Evolutionary conservation across 2,113 vertebrate species (phyloP).

Genomic region (Ginglymostoma cirratum): DNA sequence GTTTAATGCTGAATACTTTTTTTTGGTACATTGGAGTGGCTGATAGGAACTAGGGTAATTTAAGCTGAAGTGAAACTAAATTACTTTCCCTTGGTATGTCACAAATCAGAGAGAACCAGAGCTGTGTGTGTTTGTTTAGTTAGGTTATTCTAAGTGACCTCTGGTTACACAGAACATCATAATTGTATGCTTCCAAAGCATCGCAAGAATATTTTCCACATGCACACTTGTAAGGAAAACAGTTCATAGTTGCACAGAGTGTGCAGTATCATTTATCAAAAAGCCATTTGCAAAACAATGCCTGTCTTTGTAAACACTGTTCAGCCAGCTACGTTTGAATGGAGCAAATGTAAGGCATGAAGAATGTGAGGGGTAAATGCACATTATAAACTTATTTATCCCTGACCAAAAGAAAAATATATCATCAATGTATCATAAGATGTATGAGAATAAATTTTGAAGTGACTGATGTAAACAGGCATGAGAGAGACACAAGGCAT

Average conservation of each 20-base stretch:
- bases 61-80: neutral
- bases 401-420: neutral
- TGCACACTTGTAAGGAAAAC: conserved; percentile 12
- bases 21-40: neutral
- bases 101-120: conserved; percentile 3
- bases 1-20: neutral
- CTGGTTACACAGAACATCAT: neutral
- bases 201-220: conserved; percentile 36
- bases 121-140: conserved; percentile 12
- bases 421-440: conserved; percentile 28
- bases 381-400: conserved; percentile 11
- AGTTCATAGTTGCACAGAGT: neutral
- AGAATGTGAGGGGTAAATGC: neutral
- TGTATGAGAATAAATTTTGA: conserved; percentile 21
- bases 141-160: conserved; percentile 18
- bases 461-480: conserved; percentile 9
- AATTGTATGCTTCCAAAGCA: conserved; percentile 15
- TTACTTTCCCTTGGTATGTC: neutral
- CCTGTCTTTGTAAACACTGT: neutral
- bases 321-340: neutral
- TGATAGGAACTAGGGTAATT: neutral
- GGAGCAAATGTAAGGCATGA: neutral
- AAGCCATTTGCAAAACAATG: conserved; percentile 24
- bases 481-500: conserved; percentile 25
- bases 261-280: conserved; percentile 32